These are phyloP conservation scores for Chamaetylas fuelleborni DNA, from an alignment of 2,113 vertebrate species.

Conservation along the genomic window DNA sequence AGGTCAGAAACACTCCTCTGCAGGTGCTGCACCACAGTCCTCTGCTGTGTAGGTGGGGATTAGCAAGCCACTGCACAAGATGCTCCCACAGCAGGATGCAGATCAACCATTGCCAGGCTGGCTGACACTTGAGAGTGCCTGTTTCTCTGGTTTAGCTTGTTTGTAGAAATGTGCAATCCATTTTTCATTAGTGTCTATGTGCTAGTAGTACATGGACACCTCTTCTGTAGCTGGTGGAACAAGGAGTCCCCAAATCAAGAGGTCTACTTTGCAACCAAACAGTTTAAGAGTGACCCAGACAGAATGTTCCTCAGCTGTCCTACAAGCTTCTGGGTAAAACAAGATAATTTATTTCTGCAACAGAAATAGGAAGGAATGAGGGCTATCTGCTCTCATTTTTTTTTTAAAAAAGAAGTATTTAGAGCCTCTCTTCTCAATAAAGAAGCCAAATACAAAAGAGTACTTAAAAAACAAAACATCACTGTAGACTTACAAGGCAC, in stretches of 20 bases:
- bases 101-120: not conserved
- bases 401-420: not conserved
- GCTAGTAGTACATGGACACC: not conserved
- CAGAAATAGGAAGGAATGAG: not conserved
- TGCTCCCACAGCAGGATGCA: not conserved
- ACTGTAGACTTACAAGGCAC: not conserved
- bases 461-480: not conserved
- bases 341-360: not conserved
- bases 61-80: not conserved
- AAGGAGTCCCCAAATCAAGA: not conserved
- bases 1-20: not conserved
- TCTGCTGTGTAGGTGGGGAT: accelerated
- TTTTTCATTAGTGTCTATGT: not conserved
- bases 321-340: not conserved
- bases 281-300: not conserved
- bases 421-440: not conserved
- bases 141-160: not conserved
- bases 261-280: not conserved
- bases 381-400: not conserved
- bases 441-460: not conserved
- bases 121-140: not conserved
- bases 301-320: not conserved
- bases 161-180: not conserved
- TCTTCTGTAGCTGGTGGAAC: not conserved
- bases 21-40: not conserved